phyloP scores from a whole-genome alignment of 1,140 invertebrate species.

The Drosophila mayri region DNA sequence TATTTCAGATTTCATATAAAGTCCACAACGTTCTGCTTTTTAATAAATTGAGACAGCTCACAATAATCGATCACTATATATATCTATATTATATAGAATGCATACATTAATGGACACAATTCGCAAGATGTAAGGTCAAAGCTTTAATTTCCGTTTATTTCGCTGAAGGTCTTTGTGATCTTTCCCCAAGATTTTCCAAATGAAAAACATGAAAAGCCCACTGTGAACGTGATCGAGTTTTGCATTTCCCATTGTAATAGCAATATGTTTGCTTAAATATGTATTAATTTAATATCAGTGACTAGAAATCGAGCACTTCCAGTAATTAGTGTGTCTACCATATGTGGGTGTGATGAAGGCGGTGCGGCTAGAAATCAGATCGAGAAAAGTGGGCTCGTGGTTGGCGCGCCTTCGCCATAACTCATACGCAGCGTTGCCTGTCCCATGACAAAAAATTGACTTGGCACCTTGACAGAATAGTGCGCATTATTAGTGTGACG shows the following conservation, averaged over 20 bases:
- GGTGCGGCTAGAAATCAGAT: conserved; percentile 22
- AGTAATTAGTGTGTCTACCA: background rate
- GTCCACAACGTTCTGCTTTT: too few species aligned
- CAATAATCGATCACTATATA: conserved; percentile 11
- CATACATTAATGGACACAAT: conserved; percentile 18
- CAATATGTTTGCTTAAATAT: background rate
- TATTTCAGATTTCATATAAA: background rate
- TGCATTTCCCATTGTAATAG: conserved; percentile 13
- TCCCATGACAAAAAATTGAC: conserved; percentile 25
- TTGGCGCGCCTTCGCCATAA: conserved; percentile 56
- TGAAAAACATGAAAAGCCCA: conserved; percentile 8
- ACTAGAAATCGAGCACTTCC: background rate
- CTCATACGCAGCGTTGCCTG: conserved; percentile 33
- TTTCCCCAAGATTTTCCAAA: background rate
- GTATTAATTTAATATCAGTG: background rate
- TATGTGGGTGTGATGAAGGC: conserved; percentile 15
- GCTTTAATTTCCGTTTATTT: conserved; percentile 1
- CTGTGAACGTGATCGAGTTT: conserved; percentile 13
- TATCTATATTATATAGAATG: background rate
- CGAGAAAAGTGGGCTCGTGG: conserved; percentile 56
- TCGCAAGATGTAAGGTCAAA: conserved; percentile 4
- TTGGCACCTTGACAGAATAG: conserved; percentile 68
- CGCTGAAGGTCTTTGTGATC: conserved; percentile 12
- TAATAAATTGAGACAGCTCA: conserved; percentile 1
- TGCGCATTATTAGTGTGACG: conserved; percentile 50